A percentile compares a stretch with the other conserved stretches of the same genome.
These are phyloP conservation scores for Theristicus caerulescens DNA, from an alignment of 2,113 vertebrate species.

Conservation along the genomic window DNA sequence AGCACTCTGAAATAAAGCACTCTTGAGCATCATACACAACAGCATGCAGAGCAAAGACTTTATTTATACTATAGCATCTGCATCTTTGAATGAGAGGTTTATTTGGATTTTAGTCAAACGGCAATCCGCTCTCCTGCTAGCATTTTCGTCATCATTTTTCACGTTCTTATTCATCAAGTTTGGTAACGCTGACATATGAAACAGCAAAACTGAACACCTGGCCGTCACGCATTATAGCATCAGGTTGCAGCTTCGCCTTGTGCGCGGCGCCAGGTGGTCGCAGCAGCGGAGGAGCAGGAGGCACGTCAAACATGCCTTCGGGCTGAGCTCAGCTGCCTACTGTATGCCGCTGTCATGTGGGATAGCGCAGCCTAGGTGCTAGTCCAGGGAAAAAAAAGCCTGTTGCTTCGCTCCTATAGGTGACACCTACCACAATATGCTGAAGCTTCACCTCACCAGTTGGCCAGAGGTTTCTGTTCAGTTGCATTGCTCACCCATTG, in stretches of 20 bases:
- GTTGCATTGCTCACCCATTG: accelerated
- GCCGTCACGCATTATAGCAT: slow-evolving; percentile 35
- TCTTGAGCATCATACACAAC: not conserved
- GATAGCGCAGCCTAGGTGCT: not conserved
- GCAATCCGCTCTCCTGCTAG: not conserved
- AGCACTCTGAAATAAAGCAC: not conserved
- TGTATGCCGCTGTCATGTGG: not conserved
- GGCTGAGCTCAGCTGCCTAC: slow-evolving; percentile 56
- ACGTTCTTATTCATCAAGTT: not conserved
- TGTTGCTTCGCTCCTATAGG: accelerated
- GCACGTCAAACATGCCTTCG: not conserved
- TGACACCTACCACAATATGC: accelerated
- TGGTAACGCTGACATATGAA: not conserved
- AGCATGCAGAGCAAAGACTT: not conserved
- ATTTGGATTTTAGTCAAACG: not conserved
- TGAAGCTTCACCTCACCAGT: not conserved
- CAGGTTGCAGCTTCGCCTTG: not conserved
- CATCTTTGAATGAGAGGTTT: not conserved
- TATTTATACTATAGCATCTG: not conserved
- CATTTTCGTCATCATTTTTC: not conserved
- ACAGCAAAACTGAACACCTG: slow-evolving; percentile 30
- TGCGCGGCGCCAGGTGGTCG: not conserved
- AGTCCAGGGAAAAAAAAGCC: not conserved
- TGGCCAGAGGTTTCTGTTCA: not conserved
- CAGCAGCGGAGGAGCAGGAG: not conserved